phyloP scores from a whole-genome alignment of 2,113 vertebrate species.

The Centropristis striata region DNA sequence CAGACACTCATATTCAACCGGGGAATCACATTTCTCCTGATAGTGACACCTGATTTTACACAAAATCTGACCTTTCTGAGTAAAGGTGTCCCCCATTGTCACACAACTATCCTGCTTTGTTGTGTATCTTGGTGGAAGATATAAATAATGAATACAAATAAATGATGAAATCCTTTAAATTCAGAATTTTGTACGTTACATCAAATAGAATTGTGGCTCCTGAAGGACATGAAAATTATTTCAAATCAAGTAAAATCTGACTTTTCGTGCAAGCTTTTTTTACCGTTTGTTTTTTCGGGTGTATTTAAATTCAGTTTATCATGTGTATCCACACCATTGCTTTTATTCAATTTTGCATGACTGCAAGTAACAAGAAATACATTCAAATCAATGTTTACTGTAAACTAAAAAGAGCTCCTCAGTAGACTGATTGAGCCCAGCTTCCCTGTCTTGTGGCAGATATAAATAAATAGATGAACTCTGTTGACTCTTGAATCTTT shows the following conservation, averaged over 20 bases:
- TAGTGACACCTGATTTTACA: not conserved
- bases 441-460: conserved; percentile 1
- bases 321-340: not conserved
- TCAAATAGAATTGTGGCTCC: too few relatives aligned
- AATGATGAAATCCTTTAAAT: too few relatives aligned
- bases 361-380: not conserved
- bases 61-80: conserved; percentile 6
- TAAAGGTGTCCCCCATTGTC: not conserved
- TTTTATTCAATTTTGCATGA: not conserved
- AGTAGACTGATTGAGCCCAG: conserved; percentile 5
- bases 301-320: not conserved
- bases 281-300: not conserved
- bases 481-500: conserved; percentile 57
- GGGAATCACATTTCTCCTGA: not conserved
- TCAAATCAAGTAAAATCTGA: not conserved
- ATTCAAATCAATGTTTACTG: not conserved
- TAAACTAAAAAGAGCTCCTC: not conserved
- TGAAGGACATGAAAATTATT: not conserved
- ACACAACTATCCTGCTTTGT: not conserved
- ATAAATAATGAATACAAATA: too few relatives aligned
- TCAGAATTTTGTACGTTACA: too few relatives aligned
- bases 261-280: not conserved
- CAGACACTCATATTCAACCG: not conserved
- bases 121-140: too few relatives aligned
- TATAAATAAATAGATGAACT: not conserved